phyloP scores from a whole-genome alignment of 2,797 vertebrate species.

The Botia kubotai region DNA sequence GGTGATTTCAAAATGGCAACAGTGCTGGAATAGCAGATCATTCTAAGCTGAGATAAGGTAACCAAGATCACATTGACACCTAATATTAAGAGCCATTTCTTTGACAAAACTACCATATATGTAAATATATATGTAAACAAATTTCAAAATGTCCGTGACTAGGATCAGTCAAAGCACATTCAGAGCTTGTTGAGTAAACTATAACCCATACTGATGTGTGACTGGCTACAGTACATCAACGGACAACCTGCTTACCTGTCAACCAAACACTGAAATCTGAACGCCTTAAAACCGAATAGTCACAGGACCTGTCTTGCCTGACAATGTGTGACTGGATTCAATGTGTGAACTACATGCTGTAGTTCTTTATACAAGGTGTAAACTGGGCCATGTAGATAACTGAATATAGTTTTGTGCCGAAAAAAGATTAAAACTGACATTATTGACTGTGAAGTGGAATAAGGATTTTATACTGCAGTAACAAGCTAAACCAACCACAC shows the following conservation, averaged over 20 bases:
- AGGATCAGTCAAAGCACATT: too few species aligned
- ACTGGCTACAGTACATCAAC: too few species aligned
- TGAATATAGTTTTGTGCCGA: background rate
- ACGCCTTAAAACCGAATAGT: background rate
- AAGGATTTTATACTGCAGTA: background rate
- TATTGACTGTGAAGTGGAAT: background rate
- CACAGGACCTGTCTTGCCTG: too few species aligned
- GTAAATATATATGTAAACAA: too few species aligned
- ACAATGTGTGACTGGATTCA: too few species aligned
- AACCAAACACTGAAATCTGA: too few species aligned
- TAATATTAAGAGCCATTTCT: background rate
- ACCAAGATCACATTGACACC: background rate
- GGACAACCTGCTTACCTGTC: too few species aligned
- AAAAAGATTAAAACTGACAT: conserved; percentile 18
- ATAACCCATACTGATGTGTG: too few species aligned
- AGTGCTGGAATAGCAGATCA: background rate
- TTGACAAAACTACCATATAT: too few species aligned
- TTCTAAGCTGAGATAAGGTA: background rate
- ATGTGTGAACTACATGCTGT: too few species aligned
- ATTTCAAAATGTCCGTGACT: too few species aligned
- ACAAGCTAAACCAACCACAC: background rate
- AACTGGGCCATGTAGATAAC: background rate
- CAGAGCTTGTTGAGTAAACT: too few species aligned
- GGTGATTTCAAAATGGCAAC: background rate
- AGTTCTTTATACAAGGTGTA: conserved; percentile 2